These are phyloP conservation scores for Hypothenemus hampei DNA, from an alignment of 1,140 invertebrate species.

Conservation along the genomic window DNA sequence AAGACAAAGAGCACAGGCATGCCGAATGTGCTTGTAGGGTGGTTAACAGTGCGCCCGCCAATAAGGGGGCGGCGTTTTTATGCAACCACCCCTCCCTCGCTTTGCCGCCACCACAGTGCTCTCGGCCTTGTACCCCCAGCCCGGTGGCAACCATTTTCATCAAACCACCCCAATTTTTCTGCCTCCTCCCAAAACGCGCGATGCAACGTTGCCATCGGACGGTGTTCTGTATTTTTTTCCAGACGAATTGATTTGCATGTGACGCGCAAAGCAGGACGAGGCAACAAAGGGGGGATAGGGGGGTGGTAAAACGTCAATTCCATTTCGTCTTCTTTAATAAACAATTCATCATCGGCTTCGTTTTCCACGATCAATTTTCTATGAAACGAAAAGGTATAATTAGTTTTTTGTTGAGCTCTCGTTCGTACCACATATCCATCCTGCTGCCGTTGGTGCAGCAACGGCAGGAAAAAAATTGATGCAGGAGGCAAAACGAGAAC, in stretches of 20 bases:
- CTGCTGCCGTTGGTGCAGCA: background rate
- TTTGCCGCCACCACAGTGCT: too few relatives aligned
- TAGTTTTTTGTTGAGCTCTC: constrained; percentile 8
- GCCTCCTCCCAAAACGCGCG: background rate
- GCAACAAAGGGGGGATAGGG: too few relatives aligned
- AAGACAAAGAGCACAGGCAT: constrained; percentile 12
- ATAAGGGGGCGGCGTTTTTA: constrained; percentile 8
- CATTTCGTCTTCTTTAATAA: background rate
- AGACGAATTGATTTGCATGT: background rate
- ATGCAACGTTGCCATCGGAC: background rate
- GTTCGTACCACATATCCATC: too few relatives aligned
- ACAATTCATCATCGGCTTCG: background rate
- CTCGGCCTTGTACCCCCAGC: background rate
- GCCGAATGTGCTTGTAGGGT: constrained; percentile 21
- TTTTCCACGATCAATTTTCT: constrained; percentile 6
- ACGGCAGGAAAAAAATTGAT: background rate
- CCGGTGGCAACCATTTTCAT: background rate
- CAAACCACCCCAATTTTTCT: background rate
- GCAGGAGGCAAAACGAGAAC: too few relatives aligned
- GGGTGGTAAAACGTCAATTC: background rate
- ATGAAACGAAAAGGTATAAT: background rate
- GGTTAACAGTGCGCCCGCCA: constrained; percentile 20
- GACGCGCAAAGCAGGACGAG: too few relatives aligned
- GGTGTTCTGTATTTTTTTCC: background rate
- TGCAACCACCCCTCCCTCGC: background rate